Evolutionary conservation across 2,888 invertebrate genomes (phyloP).

Genomic region (Tetrapedia diversipes): DNA sequence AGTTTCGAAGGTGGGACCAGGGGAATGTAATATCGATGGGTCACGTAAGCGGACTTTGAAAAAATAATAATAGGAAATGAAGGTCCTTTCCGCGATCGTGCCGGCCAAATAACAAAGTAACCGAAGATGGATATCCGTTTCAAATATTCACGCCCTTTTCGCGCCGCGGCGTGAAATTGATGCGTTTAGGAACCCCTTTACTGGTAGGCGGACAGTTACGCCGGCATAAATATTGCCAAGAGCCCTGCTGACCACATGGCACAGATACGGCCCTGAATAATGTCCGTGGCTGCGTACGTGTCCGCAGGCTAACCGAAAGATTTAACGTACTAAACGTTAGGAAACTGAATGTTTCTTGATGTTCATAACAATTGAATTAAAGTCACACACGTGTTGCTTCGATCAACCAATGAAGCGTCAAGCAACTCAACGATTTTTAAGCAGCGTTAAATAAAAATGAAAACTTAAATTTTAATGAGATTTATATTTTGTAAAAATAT

Average conservation of each 20-base stretch:
- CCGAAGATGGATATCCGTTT: constrained; percentile 83
- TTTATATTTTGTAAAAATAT: too few relatives aligned
- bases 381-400: too few relatives aligned
- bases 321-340: constrained; percentile 27
- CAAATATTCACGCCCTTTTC: constrained; percentile 83
- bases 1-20: background rate
- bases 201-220: constrained; percentile 81
- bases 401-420: too few relatives aligned
- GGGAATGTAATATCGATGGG: constrained; percentile 20
- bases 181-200: constrained; percentile 82
- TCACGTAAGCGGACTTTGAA: constrained; percentile 17
- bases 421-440: too few relatives aligned
- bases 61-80: constrained; percentile 47
- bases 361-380: background rate
- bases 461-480: too few relatives aligned
- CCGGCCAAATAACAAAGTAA: constrained; percentile 76
- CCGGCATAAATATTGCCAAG: constrained; percentile 80
- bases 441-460: too few relatives aligned
- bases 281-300: constrained; percentile 53
- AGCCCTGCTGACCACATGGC: constrained; percentile 78
- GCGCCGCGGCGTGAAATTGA: constrained; percentile 80
- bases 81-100: constrained; percentile 60
- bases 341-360: background rate
- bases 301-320: constrained; percentile 56
- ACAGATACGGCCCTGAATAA: constrained; percentile 71